These are phyloP conservation scores for Sphaerophoria taeniata DNA, from an alignment of 2,888 invertebrate species.

Conservation along the genomic window DNA sequence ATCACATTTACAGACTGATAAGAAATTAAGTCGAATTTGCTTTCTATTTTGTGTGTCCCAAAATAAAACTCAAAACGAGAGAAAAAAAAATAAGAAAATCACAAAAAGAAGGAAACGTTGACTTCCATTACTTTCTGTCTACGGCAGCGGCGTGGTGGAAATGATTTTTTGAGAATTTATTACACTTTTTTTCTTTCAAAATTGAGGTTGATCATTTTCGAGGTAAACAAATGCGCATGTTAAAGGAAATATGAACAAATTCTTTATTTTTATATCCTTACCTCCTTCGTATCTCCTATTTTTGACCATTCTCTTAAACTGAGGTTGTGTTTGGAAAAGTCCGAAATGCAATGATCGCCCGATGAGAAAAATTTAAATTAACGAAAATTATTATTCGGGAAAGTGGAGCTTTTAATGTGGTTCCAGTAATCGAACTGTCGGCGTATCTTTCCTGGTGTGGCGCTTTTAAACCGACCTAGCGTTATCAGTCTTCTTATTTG, in stretches of 20 bases:
- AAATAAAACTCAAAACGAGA: slow-evolving; percentile 31
- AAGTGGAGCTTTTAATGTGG: slow-evolving; percentile 43
- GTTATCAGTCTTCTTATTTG: slow-evolving; percentile 45
- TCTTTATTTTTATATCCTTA: slow-evolving; percentile 34
- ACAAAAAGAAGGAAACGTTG: background rate
- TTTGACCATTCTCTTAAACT: slow-evolving; percentile 57
- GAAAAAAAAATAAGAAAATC: slow-evolving; percentile 3
- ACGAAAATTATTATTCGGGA: slow-evolving; percentile 3
- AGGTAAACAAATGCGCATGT: slow-evolving; percentile 29
- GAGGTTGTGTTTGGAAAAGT: background rate
- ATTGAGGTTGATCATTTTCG: slow-evolving; percentile 42
- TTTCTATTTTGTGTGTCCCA: slow-evolving; percentile 40
- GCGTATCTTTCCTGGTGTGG: slow-evolving; percentile 47
- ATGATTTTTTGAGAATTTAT: slow-evolving; percentile 45
- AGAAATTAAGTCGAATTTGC: slow-evolving; percentile 26
- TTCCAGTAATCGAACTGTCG: slow-evolving; percentile 59
- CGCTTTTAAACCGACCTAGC: slow-evolving; percentile 65
- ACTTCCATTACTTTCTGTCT: background rate
- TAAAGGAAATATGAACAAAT: background rate
- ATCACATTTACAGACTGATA: slow-evolving; percentile 23
- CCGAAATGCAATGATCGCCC: slow-evolving; percentile 20
- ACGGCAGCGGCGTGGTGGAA: background rate
- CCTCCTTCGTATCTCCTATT: slow-evolving; percentile 71
- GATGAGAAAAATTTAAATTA: slow-evolving; percentile 16
- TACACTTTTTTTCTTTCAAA: slow-evolving; percentile 7